Conservation (phyloP, 2,888 invertebrate genomes). For the Latrodectus hesperus region DNA sequence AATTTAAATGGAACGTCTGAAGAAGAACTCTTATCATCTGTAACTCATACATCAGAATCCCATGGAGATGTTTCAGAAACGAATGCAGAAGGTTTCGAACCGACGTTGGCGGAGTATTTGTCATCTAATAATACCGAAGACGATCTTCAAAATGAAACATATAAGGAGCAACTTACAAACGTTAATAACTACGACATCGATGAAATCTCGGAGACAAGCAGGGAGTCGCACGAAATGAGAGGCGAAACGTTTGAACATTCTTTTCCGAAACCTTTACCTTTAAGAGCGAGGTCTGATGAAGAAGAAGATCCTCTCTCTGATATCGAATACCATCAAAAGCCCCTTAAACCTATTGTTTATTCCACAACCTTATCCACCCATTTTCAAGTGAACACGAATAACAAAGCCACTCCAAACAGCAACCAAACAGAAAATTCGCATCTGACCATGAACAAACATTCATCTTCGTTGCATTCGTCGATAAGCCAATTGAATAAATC, state of each 20-base stretch:
- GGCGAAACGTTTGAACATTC: constrained; percentile 26
- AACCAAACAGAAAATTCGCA: not conserved
- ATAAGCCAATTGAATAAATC: not conserved
- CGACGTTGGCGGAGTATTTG: not conserved
- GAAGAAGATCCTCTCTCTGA: not conserved
- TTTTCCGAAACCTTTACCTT: constrained; percentile 5
- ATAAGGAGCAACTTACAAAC: too few relatives aligned
- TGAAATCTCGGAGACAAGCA: not conserved
- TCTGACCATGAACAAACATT: not conserved
- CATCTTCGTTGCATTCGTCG: not conserved
- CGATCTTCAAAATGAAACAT: not conserved
- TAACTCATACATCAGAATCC: not conserved
- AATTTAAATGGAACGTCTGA: not conserved
- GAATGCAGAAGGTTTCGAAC: constrained; percentile 38
- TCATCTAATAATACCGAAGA: not conserved
- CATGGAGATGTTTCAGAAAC: constrained; percentile 22
- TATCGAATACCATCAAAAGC: not conserved
- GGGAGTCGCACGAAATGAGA: constrained; percentile 1
- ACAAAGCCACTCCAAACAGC: not conserved
- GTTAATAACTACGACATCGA: too few relatives aligned
- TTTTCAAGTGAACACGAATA: not conserved
- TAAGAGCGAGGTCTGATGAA: not conserved
- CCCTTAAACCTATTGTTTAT: not conserved
- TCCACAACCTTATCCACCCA: constrained; percentile 7
- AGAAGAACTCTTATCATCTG: too few relatives aligned